phyloP scores from a whole-genome alignment of 35 echinoderm and acorn worm genomes.

The Heliocidaris erythrogramma region DNA sequence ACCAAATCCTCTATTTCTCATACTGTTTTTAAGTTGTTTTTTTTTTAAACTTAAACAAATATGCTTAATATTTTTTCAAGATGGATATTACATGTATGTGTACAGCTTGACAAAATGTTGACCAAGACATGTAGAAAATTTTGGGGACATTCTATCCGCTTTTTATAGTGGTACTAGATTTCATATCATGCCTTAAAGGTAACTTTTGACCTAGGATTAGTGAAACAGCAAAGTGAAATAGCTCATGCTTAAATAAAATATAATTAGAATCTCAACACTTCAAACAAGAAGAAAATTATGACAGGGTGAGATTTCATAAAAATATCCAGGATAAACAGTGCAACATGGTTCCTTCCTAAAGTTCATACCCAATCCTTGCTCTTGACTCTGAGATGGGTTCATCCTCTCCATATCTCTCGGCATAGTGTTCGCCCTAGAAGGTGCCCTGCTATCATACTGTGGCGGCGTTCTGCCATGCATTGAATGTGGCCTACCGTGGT shows the following conservation, averaged over 20 bases:
- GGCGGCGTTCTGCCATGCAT: slow-evolving; percentile 18
- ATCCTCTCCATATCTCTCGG: slow-evolving; percentile 13
- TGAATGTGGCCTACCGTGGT: slow-evolving; percentile 2
- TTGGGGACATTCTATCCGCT: too few species aligned
- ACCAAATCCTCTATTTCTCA: too few species aligned
- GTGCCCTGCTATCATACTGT: slow-evolving; percentile 18
- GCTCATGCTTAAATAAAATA: background rate
- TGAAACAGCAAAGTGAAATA: background rate
- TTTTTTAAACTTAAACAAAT: too few species aligned
- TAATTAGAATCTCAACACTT: background rate
- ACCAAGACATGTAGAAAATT: too few species aligned
- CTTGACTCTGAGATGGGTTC: slow-evolving; percentile 13
- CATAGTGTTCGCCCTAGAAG: slow-evolving; percentile 29
- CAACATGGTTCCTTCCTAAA: background rate
- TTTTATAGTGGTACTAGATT: too few species aligned
- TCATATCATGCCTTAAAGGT: too few species aligned
- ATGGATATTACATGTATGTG: too few species aligned
- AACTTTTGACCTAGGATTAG: background rate
- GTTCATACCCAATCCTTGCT: background rate
- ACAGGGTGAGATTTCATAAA: background rate
- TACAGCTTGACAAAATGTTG: too few species aligned
- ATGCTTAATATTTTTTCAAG: too few species aligned
- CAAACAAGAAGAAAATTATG: background rate
- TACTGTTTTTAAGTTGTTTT: too few species aligned
- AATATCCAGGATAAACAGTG: background rate